These are phyloP conservation scores for Eulemur albifrons DNA, from an alignment of 2,797 vertebrate species.

Conservation along the genomic window DNA sequence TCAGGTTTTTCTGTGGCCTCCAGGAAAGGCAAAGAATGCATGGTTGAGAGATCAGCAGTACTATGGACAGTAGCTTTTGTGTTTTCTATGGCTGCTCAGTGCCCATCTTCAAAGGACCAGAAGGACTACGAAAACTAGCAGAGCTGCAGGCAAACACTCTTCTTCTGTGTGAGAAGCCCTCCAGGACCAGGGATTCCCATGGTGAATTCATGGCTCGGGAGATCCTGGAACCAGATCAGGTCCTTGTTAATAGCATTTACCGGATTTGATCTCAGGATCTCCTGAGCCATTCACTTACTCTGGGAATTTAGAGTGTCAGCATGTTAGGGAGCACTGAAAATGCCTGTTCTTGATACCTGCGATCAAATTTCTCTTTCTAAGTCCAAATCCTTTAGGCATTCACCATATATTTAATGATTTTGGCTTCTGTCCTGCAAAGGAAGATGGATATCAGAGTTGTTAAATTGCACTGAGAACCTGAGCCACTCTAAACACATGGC, in stretches of 20 bases:
- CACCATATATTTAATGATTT: not conserved
- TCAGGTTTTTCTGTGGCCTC: not conserved
- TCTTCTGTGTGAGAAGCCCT: not conserved
- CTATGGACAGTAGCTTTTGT: not conserved
- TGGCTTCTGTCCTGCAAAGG: not conserved
- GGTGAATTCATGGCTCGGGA: not conserved
- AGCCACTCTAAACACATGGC: not conserved
- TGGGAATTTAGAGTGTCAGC: not conserved
- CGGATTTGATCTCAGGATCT: not conserved
- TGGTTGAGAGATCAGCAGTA: not conserved
- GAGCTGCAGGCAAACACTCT: not conserved
- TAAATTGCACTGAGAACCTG: not conserved
- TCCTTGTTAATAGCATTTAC: too few relatives aligned
- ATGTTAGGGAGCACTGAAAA: not conserved
- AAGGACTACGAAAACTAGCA: not conserved
- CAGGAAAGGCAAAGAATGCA: not conserved
- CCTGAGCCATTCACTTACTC: not conserved
- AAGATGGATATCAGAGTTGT: not conserved
- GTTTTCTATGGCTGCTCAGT: not conserved
- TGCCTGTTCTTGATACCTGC: not conserved
- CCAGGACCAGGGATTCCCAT: not conserved
- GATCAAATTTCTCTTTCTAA: not conserved
- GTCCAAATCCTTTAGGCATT: not conserved
- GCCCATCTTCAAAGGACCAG: not conserved
- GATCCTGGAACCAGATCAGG: not conserved